Conservation (phyloP, 2,797 vertebrate species). For the Lacerta viridis region DNA sequence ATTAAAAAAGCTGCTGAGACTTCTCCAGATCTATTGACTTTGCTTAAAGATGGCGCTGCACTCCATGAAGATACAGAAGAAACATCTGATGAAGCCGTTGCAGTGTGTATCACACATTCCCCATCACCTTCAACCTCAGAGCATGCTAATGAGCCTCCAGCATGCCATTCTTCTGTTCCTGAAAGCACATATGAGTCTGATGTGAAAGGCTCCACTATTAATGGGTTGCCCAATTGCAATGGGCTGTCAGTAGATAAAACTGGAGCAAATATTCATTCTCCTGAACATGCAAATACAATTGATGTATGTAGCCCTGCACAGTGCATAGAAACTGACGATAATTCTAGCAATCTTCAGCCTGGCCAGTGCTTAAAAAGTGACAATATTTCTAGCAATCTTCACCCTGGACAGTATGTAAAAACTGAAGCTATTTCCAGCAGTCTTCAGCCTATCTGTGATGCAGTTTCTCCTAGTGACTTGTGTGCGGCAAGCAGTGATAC, state of each 20-base stretch:
- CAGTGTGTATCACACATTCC: slow-evolving; percentile 86
- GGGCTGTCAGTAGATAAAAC: slow-evolving; percentile 89
- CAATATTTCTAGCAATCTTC: slow-evolving; percentile 85
- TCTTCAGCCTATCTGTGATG: slow-evolving; percentile 89
- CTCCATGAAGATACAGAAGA: slow-evolving; percentile 86
- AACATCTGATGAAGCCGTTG: slow-evolving; percentile 79
- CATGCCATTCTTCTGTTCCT: slow-evolving; percentile 78
- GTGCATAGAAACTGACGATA: slow-evolving; percentile 87
- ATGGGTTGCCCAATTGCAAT: slow-evolving; percentile 93
- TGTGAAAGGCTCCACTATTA: slow-evolving; percentile 84
- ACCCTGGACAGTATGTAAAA: slow-evolving; percentile 86
- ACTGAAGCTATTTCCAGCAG: slow-evolving; percentile 86
- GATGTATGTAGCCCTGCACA: slow-evolving; percentile 83
- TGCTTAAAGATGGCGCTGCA: slow-evolving; percentile 93
- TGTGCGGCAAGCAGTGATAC: slow-evolving; percentile 89
- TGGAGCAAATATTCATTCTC: slow-evolving; percentile 87
- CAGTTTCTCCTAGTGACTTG: slow-evolving; percentile 85
- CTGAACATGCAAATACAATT: slow-evolving; percentile 81
- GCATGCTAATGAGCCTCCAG: slow-evolving; percentile 80
- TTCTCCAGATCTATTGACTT: slow-evolving; percentile 92
- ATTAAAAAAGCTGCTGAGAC: slow-evolving; percentile 92
- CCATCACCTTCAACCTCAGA: slow-evolving; percentile 87
- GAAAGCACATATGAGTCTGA: slow-evolving; percentile 82
- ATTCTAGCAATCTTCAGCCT: slow-evolving; percentile 86
- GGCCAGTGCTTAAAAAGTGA: slow-evolving; percentile 87